Base-by-base conservation (phyloP, 1,140 invertebrate species). In the Pseudomyrmex sp. region DNA sequence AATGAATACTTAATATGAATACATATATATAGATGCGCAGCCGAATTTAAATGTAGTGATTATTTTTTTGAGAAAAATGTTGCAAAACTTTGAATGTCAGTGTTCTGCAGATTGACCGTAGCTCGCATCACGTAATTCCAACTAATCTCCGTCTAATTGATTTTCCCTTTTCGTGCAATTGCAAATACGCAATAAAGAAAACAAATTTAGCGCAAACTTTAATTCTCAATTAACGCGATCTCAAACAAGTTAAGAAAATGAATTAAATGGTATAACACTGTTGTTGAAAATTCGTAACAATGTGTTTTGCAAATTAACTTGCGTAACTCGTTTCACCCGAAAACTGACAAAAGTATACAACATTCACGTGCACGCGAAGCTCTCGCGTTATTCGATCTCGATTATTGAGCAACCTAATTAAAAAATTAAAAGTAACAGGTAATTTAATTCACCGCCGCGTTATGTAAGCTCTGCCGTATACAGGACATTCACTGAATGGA, bases 341-440 rank as follows among this genome's bases (percentile, higher is more conserved):
- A 61, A 76, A 26, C 56, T 63, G 18, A 48, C 13, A 59, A 48
- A 50, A 68, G 15, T 50, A 20, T 15, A 2, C n/a, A 18, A 69
- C 23, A 70, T 46, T 18, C 63, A 62, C 5, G 35, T 18, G 18
- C 23, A 15, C 46, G 46, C 46, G 3, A 74, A 61, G 15, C 59
- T 58, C 65, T 26, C 63, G 52, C 50, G 12, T 35, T 3, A 13
- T 13, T 52, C 15, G 26, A 68, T 58, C 65, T 26, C 54, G 8
- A 35, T 12, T 35, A 23, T 83, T 76, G 50, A 23, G 77, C 23
- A 83, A 87, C 18, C 10, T 56, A 44, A 76, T 83, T 76, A 61
- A 83, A 82, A 86, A 76, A 58, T 86, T 54, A 58, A 83, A 62
- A 54, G n/a, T 73, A 59, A 59, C 46, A 18, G 56, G 26, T 48